Base-by-base conservation (phyloP, 2,888 invertebrate genomes). In the Dexiosoma caninum region DNA sequence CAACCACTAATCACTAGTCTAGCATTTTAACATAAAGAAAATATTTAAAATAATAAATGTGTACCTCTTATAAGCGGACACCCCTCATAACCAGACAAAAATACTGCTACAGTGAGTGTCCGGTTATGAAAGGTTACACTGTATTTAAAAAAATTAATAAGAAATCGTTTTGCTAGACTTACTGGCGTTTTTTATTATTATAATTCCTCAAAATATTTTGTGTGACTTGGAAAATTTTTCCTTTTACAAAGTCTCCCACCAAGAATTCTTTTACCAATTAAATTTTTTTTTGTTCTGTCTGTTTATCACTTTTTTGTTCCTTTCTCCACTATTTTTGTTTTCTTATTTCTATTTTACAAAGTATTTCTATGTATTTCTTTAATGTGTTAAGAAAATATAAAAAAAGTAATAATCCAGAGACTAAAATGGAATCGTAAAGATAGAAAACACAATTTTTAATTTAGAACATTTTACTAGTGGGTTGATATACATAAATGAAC, bases 361-460 rank as follows among this genome's bases (percentile, higher is more conserved):
- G 2, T 67, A 23, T 53, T 40, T 46, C 4, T 49, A 62, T 64
- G 23, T 32, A 8, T 23, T 32, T 21, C 35, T 35, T 19, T 23
- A 5, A 27, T 27, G 12, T 8, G 19, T 9, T 21, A 42, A 37
- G 7, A 51, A 12, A 32, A 35, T 23, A 1, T 35, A 66, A 37
- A 19, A 19, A 40, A 53, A 12, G 6, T 2, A 53, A 23, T 23
- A 51, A 37, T 0, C 21, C 12, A 1, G 7, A 40, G 8, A 35
- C 27, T 4, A 14, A 16, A 44, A 21, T 7, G 12, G 21, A 21
- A 19, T 6, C 6, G 5, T 12, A 23, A 46, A 64, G 16, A 9
- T 3, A 64, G 27, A 64, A 77, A 40, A 57, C 69, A 53, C 21
- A 44, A 53, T 62, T 70, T 59, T 55, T 40, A 46, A 53, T 69